phyloP scores from a whole-genome alignment of 2,797 vertebrate genomes.

The Eidolon dupreanum region DNA sequence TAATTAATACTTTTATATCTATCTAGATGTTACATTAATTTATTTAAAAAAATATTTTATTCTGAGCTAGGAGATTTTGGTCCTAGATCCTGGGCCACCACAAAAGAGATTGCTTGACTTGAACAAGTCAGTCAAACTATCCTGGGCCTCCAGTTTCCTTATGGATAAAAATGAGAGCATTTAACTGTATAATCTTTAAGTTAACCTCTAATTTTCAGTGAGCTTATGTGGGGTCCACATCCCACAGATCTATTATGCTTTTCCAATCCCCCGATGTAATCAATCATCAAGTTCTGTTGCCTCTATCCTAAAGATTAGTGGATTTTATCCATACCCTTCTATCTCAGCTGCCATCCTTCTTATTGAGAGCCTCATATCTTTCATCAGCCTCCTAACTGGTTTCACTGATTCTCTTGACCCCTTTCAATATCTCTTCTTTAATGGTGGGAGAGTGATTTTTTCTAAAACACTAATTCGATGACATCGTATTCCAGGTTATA shows the following conservation, averaged over 20 bases:
- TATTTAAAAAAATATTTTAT: not conserved
- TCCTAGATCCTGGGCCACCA: not conserved
- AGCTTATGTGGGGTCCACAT: not conserved
- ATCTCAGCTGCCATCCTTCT: not conserved
- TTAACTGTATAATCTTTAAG: constrained; percentile 4
- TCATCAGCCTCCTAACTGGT: not conserved
- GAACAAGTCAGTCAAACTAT: not conserved
- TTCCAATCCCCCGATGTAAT: not conserved
- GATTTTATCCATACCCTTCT: not conserved
- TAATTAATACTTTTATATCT: not conserved
- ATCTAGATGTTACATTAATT: not conserved
- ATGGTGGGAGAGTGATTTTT: not conserved
- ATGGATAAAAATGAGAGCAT: not conserved
- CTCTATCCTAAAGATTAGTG: not conserved
- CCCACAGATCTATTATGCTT: not conserved
- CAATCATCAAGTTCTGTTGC: not conserved
- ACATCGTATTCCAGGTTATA: not conserved
- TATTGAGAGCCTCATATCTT: constrained; percentile 13
- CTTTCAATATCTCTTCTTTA: not conserved
- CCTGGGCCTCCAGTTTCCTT: not conserved
- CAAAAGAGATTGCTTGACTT: not conserved
- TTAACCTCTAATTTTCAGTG: not conserved
- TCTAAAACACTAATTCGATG: constrained; percentile 23
- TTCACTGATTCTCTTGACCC: not conserved
- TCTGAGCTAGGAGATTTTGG: not conserved